Base-by-base conservation (phyloP, 2,113 vertebrate species). In the Polyodon spathula region DNA sequence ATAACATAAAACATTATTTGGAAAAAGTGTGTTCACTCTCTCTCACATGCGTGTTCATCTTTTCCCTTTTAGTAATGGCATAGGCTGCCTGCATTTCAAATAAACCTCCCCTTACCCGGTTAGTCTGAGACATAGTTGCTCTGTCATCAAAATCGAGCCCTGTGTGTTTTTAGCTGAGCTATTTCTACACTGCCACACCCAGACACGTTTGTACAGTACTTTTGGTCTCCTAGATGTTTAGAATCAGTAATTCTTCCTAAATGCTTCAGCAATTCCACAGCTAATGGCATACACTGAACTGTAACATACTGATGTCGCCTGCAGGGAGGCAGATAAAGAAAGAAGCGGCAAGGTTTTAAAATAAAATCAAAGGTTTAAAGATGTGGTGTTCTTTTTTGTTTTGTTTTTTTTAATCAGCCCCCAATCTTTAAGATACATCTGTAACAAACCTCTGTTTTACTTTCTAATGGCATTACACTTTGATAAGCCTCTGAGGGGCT, bases 251-350 rank as follows among this genome's bases (percentile, higher is more conserved):
- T 65, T 65, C 48, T 27, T 61, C 51, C 60, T 76, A 37, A 79
- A 78, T 77, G 82, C 81, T 79, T 67, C 75, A 67, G 60, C 71
- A 73, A 72, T 51, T 68, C 59, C 66, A 59, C 48, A 73, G 63
- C 76, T 80, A 75, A 68, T 70, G 58, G 66, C 67, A 62, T 46
- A 80, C 77, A 70, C 70, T 77, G 74, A 72, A 78, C 78, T 76
- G 78, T 78, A 81, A 81, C 78, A 70, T 65, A 64, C n/a, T n/a
- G n/a, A n/a, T n/a, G n/a, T 68, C 68, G 65, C 58, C 65, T 74
- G 71, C 62, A 43, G 67, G 61, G 48, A 57, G 69, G 67, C 67
- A 40, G 61, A 70, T 76, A 71, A 71, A 58, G 50, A 46, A n/a
- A 14, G 44, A 27, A 62, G n/a, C 51, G 56, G 41, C 15, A 62